Evolutionary conservation across 37 sponge, comb jelly and placozoan species (phyloP), one percentile per base, ranked within the genome.

Genomic region (Lycopodina hypogea): DNA sequence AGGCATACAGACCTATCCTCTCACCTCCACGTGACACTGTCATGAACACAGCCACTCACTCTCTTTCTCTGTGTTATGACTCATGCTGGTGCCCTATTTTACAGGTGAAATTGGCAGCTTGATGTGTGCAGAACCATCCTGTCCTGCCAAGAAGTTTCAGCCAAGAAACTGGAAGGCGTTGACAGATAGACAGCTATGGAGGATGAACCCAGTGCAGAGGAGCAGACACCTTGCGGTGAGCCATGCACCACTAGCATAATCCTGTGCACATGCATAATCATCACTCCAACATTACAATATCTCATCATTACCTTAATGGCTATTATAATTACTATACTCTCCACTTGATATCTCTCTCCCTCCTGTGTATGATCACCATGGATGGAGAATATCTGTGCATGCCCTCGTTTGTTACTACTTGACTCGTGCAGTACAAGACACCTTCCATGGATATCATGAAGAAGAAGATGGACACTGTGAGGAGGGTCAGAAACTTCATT

Each of bases 171-270:
- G 91, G 91, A 82, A 75, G 32, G 51, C 79, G 30, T 23, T 86
- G 42, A 50, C 80, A 23, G 63, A 82, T 0, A 82, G 30, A 41
- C 32, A 91, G 45, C 76, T 87, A 0, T 26, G 32, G 15, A 79
- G 66, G 22, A 28, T 91, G 50, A 74, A 75, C 21, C 45, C 64
- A 19, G 63, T 83, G 14, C 83, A 82, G 35, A 60, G 77, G 67
- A 91, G 91, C 76, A 73, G 88, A 75, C 86, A 86, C 50, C 35
- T 78, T 56, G 88, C 83, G n/a, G 90, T 90, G 51, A 79, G 90
- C 69, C 41, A 29, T 4, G 30, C 34, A 69, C 30, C 7, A 28
- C 17, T 2, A 45, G 8, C 48, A 45, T 45, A 45, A 45, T 45
- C 48, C 48, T 45, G 48, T 45, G 1, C 4, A 19, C 42, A 12